These are phyloP conservation scores for Neoseiulus cucumeris DNA, from an alignment of 1,140 invertebrate species.

Conservation along the genomic window DNA sequence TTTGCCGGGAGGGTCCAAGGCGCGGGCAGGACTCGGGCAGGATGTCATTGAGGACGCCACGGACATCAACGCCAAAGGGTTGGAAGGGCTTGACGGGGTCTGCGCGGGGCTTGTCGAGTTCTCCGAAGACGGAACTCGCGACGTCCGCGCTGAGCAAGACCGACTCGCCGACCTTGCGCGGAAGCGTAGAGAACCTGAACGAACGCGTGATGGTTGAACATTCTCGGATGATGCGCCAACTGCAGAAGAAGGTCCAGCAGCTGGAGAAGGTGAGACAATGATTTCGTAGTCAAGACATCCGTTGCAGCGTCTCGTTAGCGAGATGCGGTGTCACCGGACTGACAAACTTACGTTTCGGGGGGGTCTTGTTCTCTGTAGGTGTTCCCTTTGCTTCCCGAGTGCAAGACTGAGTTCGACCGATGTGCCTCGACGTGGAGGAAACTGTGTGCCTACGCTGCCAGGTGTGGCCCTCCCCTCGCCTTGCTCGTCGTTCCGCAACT, in stretches of 20 bases:
- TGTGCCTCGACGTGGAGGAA: constrained; percentile 19
- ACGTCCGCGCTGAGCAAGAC: not conserved
- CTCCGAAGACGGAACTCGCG: constrained; percentile 1
- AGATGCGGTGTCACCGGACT: too few species aligned
- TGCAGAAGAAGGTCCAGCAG: constrained; percentile 7
- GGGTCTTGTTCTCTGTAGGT: not conserved
- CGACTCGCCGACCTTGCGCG: not conserved
- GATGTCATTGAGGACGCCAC: constrained; percentile 9
- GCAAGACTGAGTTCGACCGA: constrained; percentile 11
- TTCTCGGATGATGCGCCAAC: constrained; percentile 8
- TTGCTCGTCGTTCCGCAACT: constrained; percentile 6
- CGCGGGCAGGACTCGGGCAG: not conserved
- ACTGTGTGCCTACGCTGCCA: constrained; percentile 19
- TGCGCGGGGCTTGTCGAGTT: constrained; percentile 8
- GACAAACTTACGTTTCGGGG: too few species aligned
- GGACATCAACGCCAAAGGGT: constrained; percentile 10
- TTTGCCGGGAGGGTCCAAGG: not conserved
- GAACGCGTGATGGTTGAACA: constrained; percentile 4
- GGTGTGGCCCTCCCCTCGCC: constrained; percentile 10
- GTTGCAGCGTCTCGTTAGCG: too few species aligned
- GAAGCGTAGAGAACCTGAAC: not conserved
- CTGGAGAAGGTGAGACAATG: not conserved
- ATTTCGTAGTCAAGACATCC: too few species aligned
- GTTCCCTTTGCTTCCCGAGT: constrained; percentile 2
- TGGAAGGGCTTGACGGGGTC: not conserved